A percentile compares a stretch with the other conserved stretches of the same genome.
These are phyloP conservation scores for Penaeus indicus DNA, from an alignment of 1,140 invertebrate genomes.

Conservation along the genomic window DNA sequence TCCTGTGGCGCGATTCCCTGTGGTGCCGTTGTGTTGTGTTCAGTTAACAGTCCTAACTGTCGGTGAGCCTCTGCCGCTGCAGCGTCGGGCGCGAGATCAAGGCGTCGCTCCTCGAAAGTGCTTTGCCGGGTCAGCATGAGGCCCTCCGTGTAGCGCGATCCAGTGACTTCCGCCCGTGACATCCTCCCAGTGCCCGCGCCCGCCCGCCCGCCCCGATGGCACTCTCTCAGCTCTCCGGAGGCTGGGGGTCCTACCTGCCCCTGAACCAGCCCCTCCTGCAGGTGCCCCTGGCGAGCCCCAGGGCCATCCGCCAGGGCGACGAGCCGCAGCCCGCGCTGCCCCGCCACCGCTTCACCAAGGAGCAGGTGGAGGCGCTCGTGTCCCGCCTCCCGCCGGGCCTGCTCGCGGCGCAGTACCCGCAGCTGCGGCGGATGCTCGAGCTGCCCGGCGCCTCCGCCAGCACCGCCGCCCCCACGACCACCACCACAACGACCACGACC, in stretches of 20 bases:
- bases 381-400: background rate
- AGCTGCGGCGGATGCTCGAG: background rate
- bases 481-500: conserved; percentile 20
- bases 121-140: no score
- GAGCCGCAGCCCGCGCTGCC: background rate
- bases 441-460: background rate
- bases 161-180: no score
- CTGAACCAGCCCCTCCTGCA: conserved; percentile 47
- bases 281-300: conserved; percentile 34
- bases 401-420: background rate
- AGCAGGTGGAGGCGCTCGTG: conserved; percentile 24
- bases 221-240: background rate
- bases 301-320: conserved; percentile 22
- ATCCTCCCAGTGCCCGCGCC: no score
- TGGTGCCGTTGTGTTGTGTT: no score
- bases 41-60: no score
- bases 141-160: no score
- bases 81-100: no score
- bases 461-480: background rate
- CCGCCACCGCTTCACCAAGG: background rate
- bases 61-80: no score
- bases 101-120: no score
- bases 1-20: no score
- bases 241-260: conserved; percentile 13
- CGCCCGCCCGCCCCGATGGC: no score